These are phyloP conservation scores for Eilema sororculum DNA, from an alignment of 2,888 invertebrate genomes.

Conservation along the genomic window DNA sequence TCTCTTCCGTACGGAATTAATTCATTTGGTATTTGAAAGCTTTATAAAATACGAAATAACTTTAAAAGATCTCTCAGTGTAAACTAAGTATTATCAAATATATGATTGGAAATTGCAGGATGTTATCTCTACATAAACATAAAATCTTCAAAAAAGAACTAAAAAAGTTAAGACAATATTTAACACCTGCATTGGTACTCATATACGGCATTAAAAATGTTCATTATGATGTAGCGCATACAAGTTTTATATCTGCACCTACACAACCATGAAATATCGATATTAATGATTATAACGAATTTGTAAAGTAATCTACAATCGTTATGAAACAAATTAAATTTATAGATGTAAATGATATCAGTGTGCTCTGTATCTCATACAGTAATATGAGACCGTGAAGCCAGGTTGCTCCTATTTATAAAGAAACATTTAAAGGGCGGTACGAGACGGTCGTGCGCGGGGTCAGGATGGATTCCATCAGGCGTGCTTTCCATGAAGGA, in stretches of 20 bases:
- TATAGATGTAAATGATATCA: neutral
- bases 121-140: neutral
- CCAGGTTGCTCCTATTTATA: conserved; percentile 78
- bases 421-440: conserved; percentile 79
- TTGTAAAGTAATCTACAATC: neutral
- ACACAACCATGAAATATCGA: neutral
- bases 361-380: neutral
- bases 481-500: conserved; percentile 85
- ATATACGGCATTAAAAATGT: too few species aligned
- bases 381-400: conserved; percentile 12
- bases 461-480: conserved; percentile 84
- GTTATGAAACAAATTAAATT: neutral
- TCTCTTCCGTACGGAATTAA: neutral
- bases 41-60: neutral
- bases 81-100: neutral
- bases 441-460: conserved; percentile 76
- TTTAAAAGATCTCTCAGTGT: neutral
- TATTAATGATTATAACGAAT: neutral
- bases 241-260: neutral
- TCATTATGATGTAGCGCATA: neutral
- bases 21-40: neutral
- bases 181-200: too few species aligned
- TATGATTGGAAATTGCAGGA: neutral
- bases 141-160: neutral
- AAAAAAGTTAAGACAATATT: too few species aligned